Percentiles rank a stretch among this genome's conserved stretches.
Conservation (phyloP, 2,797 vertebrate species). For the Danio choprae region DNA sequence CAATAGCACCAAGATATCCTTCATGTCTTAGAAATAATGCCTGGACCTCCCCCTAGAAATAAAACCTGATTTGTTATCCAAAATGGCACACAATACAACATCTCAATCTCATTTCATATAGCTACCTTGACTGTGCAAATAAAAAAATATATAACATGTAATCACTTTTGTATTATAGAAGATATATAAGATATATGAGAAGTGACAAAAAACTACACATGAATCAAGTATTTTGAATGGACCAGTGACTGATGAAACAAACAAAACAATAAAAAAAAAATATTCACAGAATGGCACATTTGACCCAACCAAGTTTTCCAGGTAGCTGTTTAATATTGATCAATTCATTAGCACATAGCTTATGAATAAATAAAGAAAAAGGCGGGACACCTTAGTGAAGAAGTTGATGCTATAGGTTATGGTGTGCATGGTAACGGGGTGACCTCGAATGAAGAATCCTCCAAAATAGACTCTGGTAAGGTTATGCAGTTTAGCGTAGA, state of each 20-base stretch:
- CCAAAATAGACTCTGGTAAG: slow-evolving; percentile 94
- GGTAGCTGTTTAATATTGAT: background rate
- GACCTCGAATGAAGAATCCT: slow-evolving; percentile 97
- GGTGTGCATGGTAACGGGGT: slow-evolving; percentile 97
- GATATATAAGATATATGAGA: background rate
- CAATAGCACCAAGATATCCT: slow-evolving; percentile 97
- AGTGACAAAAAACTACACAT: background rate
- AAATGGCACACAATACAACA: background rate
- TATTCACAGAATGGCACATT: background rate
- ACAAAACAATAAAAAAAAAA: too few species aligned
- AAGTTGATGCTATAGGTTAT: slow-evolving; percentile 99
- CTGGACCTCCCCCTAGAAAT: slow-evolving; percentile 92
- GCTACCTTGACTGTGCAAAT: background rate
- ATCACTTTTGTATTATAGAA: background rate
- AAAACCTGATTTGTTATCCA: background rate
- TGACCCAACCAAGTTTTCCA: background rate
- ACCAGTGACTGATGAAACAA: background rate
- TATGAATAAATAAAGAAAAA: background rate
- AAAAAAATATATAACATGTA: background rate
- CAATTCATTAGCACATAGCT: background rate
- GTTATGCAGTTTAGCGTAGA: slow-evolving; percentile 91
- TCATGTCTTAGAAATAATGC: slow-evolving; percentile 97
- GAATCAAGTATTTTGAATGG: background rate
- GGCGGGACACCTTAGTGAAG: slow-evolving; percentile 91
- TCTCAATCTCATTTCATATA: background rate